Evolutionary conservation across 1,140 invertebrate genomes (phyloP), one percentile per base, ranked within the genome.

Genomic region (Drosophila parabipectinata): DNA sequence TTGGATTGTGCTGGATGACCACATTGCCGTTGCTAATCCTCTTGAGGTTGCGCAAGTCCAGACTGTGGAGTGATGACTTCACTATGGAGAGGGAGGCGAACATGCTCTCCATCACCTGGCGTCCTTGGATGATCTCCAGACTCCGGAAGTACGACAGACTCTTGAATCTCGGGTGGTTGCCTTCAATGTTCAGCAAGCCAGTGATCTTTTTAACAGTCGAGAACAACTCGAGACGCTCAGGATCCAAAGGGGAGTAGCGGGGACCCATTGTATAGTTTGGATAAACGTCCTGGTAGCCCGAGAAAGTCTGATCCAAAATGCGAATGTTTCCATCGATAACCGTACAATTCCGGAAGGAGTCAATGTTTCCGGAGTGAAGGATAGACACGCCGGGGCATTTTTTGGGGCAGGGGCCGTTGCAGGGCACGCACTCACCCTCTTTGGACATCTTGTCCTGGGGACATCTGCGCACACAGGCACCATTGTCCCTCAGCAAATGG

Each of bases 351-450:
- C 94, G 95, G 91, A 98, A 98, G 1, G 92, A 94, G 24, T 98
- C 95, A 54, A 99, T 98, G 85, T 98, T 99, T 9, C 96, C 96
- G 0, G 97, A 95, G 90, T 98, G 95, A 3, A 98, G 94, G 0
- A 95, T 94, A 7, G 94, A 93, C 2, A 94, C 94, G 1, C 95
- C 95, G 1, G 94, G 93, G 77, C 97, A 98, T 5, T 96, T 98
- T 93, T 99, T 99, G 3, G 98, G 98, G 91, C 98, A 99, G 0
- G 98, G 97, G 0, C 98, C 98, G 83, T 98, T 96, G 90, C 98
- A 99, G 0, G 96, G 95, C 15, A 98, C 97, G 90, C 98, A 99
- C 92, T 98, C 97, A 18, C 96, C 96, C 68, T 97, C 95, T 41
- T 95, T 94, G 41, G 96, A 96, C 92, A 96, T 98, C 92, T 97